phyloP scores from a whole-genome alignment of 2,797 vertebrate species.

The Trachurus trachurus region DNA sequence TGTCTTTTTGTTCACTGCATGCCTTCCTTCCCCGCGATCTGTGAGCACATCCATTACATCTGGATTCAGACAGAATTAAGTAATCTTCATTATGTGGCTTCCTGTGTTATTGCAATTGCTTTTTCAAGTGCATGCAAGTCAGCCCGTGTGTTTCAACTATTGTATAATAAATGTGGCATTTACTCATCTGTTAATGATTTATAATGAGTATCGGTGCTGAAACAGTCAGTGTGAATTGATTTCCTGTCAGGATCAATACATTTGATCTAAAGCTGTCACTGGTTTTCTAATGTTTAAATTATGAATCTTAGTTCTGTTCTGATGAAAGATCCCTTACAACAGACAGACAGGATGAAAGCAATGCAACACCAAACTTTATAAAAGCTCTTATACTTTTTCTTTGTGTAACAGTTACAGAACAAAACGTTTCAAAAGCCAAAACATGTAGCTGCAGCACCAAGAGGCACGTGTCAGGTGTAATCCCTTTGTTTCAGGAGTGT shows the following conservation, averaged over 20 bases:
- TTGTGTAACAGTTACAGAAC: slow-evolving; percentile 23
- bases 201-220: slow-evolving; percentile 20
- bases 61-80: slow-evolving; percentile 77
- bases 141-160: slow-evolving; percentile 26
- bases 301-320: slow-evolving; percentile 44
- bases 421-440: slow-evolving; percentile 25
- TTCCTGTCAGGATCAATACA: slow-evolving; percentile 61
- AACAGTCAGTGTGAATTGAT: slow-evolving; percentile 44
- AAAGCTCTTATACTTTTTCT: slow-evolving; percentile 23
- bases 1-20: slow-evolving; percentile 56
- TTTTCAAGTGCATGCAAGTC: slow-evolving; percentile 54
- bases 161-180: slow-evolving; percentile 66
- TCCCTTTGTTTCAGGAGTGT: slow-evolving; percentile 21
- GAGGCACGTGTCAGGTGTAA: background rate
- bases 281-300: slow-evolving; percentile 64
- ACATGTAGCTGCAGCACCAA: background rate
- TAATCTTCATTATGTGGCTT: slow-evolving; percentile 68
- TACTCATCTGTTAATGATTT: slow-evolving; percentile 60
- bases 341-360: slow-evolving; percentile 56
- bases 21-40: slow-evolving; percentile 63
- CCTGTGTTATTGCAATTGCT: slow-evolving; percentile 62
- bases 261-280: slow-evolving; percentile 45
- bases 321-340: slow-evolving; percentile 53
- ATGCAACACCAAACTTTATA: slow-evolving; percentile 10
- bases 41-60: slow-evolving; percentile 72